These are phyloP conservation scores for Mesitornis unicolor DNA, from an alignment of 2,113 vertebrate species.

Conservation along the genomic window DNA sequence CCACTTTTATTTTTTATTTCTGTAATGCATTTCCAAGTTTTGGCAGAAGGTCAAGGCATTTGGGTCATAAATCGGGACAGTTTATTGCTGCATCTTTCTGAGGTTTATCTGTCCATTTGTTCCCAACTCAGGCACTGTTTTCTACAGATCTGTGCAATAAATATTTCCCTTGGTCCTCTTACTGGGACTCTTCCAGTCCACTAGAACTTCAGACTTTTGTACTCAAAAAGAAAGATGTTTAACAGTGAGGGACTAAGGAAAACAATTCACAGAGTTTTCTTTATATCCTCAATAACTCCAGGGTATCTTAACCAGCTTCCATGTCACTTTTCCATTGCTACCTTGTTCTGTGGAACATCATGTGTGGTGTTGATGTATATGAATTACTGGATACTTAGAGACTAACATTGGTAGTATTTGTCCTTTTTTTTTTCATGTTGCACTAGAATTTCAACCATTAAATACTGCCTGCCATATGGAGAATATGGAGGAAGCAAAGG, in stretches of 20 bases:
- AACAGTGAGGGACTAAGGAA: background rate
- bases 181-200: background rate
- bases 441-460: background rate
- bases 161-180: background rate
- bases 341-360: background rate
- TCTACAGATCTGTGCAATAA: background rate
- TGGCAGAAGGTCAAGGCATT: background rate
- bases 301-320: background rate
- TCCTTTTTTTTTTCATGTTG: background rate
- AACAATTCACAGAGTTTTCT: background rate
- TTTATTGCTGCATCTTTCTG: background rate
- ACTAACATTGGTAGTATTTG: background rate
- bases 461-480: background rate
- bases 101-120: background rate
- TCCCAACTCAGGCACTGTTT: background rate
- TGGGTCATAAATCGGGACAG: background rate
- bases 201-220: background rate
- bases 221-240: background rate
- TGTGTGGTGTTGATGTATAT: background rate
- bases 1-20: background rate
- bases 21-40: constrained; percentile 2
- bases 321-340: background rate
- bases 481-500: background rate
- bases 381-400: background rate
- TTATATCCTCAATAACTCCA: background rate